Evolutionary conservation across 2,888 invertebrate species (phyloP).

Genomic region (Tromatobia lineatoria): DNA sequence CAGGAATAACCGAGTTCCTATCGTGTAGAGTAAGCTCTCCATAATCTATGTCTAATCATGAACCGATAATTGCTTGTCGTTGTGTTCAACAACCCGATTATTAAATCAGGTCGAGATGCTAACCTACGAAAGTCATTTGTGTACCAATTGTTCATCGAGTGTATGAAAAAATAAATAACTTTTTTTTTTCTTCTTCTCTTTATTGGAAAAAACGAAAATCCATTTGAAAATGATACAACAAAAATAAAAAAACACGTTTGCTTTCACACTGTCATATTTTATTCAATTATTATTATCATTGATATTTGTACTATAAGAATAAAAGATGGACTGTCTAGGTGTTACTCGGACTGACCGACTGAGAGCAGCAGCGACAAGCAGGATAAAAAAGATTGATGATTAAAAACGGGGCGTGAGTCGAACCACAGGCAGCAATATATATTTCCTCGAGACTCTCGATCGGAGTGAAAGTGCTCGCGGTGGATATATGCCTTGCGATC

Average conservation of each 20-base stretch:
- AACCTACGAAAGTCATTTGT: slow-evolving; percentile 10
- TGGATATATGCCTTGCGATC: slow-evolving; percentile 31
- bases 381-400: slow-evolving; percentile 49
- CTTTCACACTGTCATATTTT: too few species aligned
- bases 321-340: too few species aligned
- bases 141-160: slow-evolving; percentile 5
- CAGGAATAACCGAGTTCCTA: slow-evolving; percentile 59
- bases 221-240: too few species aligned
- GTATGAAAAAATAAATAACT: slow-evolving; percentile 8
- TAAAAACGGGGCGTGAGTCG: slow-evolving; percentile 48
- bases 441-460: slow-evolving; percentile 55
- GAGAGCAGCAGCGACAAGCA: slow-evolving; percentile 24
- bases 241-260: too few species aligned
- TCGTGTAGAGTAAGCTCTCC: slow-evolving; percentile 15
- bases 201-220: too few species aligned
- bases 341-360: neutral
- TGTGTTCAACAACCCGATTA: slow-evolving; percentile 52
- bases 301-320: too few species aligned
- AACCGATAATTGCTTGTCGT: slow-evolving; percentile 61
- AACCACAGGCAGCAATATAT: slow-evolving; percentile 43
- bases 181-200: too few species aligned
- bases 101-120: slow-evolving; percentile 53
- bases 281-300: too few species aligned
- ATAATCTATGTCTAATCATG: slow-evolving; percentile 44
- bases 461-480: slow-evolving; percentile 60